phyloP scores from a whole-genome alignment of 2,113 vertebrate species.

The Pseudorhombus dupliciocellatus region DNA sequence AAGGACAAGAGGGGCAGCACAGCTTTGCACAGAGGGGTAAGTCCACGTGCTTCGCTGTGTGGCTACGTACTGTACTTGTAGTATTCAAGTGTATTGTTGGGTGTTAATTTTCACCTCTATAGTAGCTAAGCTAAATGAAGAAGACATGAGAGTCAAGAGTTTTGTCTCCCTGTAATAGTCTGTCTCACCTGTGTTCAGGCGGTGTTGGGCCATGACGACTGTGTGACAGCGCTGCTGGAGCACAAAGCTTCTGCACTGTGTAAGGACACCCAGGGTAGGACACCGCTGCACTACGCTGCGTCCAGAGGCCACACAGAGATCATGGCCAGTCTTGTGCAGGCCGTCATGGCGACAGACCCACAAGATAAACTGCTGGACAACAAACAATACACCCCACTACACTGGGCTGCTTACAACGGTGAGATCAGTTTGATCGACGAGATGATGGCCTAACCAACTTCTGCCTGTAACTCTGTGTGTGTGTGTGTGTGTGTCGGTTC shows the following conservation, averaged over 20 bases:
- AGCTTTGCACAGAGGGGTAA: slow-evolving; percentile 92
- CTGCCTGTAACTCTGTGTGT: background rate
- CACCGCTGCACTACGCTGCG: slow-evolving; percentile 93
- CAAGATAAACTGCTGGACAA: slow-evolving; percentile 92
- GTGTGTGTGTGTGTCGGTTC: slow-evolving; percentile 23
- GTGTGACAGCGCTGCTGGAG: slow-evolving; percentile 91
- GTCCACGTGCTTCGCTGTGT: slow-evolving; percentile 32
- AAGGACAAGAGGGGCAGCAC: slow-evolving; percentile 92
- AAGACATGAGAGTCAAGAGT: too few species aligned
- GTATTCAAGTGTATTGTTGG: too few species aligned
- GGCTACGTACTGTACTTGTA: background rate
- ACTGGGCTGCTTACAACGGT: slow-evolving; percentile 99
- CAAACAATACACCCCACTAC: slow-evolving; percentile 93
- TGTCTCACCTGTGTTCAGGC: slow-evolving; percentile 77
- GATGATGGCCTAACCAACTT: background rate
- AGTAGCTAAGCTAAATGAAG: too few species aligned
- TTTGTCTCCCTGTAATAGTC: background rate
- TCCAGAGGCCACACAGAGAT: slow-evolving; percentile 89
- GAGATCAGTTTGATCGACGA: slow-evolving; percentile 30
- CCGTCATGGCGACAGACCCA: slow-evolving; percentile 87
- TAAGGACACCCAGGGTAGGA: slow-evolving; percentile 91
- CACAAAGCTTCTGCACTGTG: slow-evolving; percentile 92
- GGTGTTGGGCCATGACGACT: slow-evolving; percentile 91
- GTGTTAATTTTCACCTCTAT: too few species aligned
- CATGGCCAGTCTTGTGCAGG: slow-evolving; percentile 88